phyloP scores from a whole-genome alignment of 2,888 invertebrate genomes.

The Tupiocoris notatus region DNA sequence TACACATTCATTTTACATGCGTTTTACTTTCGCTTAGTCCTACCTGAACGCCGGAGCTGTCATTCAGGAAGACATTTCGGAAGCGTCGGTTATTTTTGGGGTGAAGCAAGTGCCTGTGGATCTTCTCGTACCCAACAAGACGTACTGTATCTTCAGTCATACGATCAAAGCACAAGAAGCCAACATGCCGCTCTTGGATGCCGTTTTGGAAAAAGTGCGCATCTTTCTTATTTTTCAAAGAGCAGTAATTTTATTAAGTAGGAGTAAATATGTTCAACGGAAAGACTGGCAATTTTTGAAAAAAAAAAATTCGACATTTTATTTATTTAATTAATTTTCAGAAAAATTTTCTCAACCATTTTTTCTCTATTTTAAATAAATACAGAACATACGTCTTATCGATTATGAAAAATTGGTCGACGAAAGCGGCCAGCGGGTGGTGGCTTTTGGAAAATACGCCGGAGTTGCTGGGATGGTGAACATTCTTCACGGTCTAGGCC shows the following conservation, averaged over 20 bases:
- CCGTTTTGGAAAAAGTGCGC: constrained; percentile 81
- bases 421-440: constrained; percentile 81
- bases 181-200: constrained; percentile 96
- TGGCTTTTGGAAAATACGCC: constrained; percentile 98
- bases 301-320: no score
- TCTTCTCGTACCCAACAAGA: constrained; percentile 89
- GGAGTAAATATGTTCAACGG: no score
- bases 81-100: constrained; percentile 94
- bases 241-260: no score
- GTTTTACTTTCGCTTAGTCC: constrained; percentile 63
- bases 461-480: constrained; percentile 98
- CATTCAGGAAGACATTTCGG: constrained; percentile 93
- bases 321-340: no score
- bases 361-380: no score
- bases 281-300: no score
- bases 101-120: constrained; percentile 92
- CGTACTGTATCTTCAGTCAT: constrained; percentile 98
- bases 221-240: no score
- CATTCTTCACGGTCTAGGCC: constrained; percentile 93
- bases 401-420: constrained; percentile 98
- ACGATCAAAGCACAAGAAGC: constrained; percentile 98
- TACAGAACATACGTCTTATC: constrained; percentile 84
- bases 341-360: no score
- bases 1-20: no score
- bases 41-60: constrained; percentile 91